Evolutionary conservation across 1,140 invertebrate species (phyloP), one percentile per base, ranked within the genome.

Genomic region (Brachionus paranguensis): DNA sequence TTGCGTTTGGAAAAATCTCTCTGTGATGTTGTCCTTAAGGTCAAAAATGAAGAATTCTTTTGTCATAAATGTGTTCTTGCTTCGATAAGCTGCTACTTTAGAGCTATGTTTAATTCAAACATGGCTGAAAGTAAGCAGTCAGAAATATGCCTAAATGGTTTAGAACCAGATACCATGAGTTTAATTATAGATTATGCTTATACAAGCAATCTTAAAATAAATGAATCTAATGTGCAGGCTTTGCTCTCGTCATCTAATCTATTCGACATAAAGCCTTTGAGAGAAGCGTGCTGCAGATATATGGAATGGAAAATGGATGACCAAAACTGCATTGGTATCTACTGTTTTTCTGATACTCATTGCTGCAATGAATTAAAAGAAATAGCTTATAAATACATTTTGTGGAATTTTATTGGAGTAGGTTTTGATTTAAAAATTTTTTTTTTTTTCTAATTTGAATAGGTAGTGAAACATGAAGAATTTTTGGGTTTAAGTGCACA

Each of bases 241-340:
- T 87, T 92, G 5, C 86, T 92, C 7, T 91, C 91, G n/a, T 91
- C 91, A 37, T 89, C 91, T 1, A 92, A 92, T 86, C 87, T 92
- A 6, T 88, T 92, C 47, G 91, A 92, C 86, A 88, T 92, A 86
- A 85, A 91, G 85, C 87, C 89, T 86, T 88, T 91, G 85, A 84
- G 90, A 87, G 89, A 91, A 88, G 88, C 91, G 0, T 91, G 91
- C 84, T 91, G 91, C 84, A 85, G 87, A 17, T 92, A 91, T 85
- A 85, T 92, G 29, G 90, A 91, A 85, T 87, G 88, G 65, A 90
- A 92, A 86, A 91, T 92, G 89, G 91, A 92, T 85, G 89, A 90
- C 53, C 86, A 88, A 11, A 92, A 92, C 86, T 91, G 90, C 86
- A 86, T 92, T 50, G 91, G 91, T 1, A 91, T 92, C 74, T 90